A percentile compares a stretch with the other conserved stretches of the same genome.
Evolutionary conservation across 2,797 vertebrate genomes (phyloP).

Genomic region (Rousettus madagascariensis): DNA sequence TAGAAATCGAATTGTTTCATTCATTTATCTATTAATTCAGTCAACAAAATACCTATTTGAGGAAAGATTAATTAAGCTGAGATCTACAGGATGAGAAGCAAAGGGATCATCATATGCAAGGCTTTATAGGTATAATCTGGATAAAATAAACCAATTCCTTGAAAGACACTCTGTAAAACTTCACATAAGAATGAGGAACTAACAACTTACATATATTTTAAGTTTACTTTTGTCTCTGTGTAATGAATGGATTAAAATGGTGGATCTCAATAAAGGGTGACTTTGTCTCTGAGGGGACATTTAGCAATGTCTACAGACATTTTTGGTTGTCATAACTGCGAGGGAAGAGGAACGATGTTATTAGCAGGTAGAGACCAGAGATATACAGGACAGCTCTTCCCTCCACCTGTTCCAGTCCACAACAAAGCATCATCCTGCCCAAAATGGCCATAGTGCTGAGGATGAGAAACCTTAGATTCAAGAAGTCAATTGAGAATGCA

Average conservation of each 20-base stretch:
- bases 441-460: neutral
- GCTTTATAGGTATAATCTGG: neutral
- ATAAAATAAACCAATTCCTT: neutral
- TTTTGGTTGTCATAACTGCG: neutral
- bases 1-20: neutral
- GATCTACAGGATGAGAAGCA: neutral
- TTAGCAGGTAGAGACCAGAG: neutral
- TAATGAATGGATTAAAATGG: neutral
- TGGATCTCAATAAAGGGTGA: neutral
- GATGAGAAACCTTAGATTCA: neutral
- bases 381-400: neutral
- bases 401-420: neutral
- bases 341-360: fast-evolving
- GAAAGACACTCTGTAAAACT: neutral
- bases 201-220: neutral
- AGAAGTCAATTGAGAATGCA: neutral
- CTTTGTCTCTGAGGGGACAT: neutral
- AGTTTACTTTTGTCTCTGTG: neutral
- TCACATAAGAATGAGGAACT: neutral
- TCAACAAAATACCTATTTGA: neutral
- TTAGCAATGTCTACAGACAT: neutral
- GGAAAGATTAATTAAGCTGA: neutral
- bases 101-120: neutral
- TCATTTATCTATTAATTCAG: neutral
- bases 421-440: neutral